Conservation (phyloP, 2,888 invertebrate species). For the Hanleya hanleyi region DNA sequence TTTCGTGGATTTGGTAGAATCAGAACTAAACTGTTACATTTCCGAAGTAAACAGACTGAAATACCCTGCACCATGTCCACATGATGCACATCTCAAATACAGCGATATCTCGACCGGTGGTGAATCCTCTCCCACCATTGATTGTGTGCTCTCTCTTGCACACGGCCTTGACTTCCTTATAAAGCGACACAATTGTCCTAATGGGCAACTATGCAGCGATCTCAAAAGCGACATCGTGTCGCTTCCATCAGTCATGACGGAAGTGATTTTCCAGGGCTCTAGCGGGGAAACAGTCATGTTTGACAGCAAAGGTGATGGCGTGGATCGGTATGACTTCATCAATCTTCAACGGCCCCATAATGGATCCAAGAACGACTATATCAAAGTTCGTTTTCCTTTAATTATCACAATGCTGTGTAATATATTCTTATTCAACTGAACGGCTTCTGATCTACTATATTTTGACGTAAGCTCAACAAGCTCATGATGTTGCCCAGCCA, state of each 20-base stretch:
- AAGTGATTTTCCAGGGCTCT: not conserved
- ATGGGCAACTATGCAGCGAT: not conserved
- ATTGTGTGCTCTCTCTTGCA: not conserved
- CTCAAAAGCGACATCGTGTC: not conserved
- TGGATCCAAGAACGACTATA: not conserved
- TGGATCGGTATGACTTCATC: not conserved
- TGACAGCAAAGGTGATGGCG: slow-evolving; percentile 2
- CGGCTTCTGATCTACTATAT: too few relatives aligned
- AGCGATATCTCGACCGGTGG: not conserved
- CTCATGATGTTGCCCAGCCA: too few relatives aligned
- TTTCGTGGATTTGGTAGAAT: not conserved
- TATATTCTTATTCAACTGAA: too few relatives aligned
- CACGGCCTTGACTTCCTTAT: not conserved
- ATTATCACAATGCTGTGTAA: too few relatives aligned
- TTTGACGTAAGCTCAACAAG: too few relatives aligned
- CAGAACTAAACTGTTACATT: not conserved
- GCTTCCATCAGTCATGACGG: not conserved
- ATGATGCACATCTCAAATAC: not conserved
- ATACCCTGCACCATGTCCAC: not conserved
- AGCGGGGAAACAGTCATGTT: not conserved
- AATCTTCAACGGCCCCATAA: not conserved
- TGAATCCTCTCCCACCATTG: not conserved
- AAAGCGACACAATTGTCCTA: not conserved
- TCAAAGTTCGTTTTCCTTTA: not conserved
- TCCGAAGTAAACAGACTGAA: not conserved